These are phyloP conservation scores for Tipula unca DNA, from an alignment of 2,888 invertebrate genomes.

Conservation along the genomic window DNA sequence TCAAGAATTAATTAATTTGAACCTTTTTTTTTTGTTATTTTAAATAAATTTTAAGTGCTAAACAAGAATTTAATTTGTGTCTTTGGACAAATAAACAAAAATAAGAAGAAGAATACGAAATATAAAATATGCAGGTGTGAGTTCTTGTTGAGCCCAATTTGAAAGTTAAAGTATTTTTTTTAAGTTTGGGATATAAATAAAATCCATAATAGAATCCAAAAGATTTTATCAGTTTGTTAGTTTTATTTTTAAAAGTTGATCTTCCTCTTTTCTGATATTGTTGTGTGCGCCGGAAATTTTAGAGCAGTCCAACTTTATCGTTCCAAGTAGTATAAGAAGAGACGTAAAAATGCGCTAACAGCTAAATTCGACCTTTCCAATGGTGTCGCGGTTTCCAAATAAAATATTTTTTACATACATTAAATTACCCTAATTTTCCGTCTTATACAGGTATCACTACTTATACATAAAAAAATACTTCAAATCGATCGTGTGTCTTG, in stretches of 20 bases:
- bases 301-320: not conserved
- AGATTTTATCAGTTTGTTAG: conserved; percentile 15
- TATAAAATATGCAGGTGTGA: conserved; percentile 18
- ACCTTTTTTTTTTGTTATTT: conserved; percentile 16
- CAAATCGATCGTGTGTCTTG: not conserved
- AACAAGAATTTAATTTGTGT: conserved; percentile 19
- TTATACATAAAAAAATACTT: not conserved
- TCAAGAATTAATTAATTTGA: conserved; percentile 20
- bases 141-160: conserved; percentile 16
- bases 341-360: not conserved
- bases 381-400: not conserved
- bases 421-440: not conserved
- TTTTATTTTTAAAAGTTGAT: not conserved
- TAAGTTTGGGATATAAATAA: conserved; percentile 17
- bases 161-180: conserved; percentile 18
- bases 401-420: not conserved
- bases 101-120: conserved; percentile 1
- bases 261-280: not conserved
- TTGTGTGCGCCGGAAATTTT: not conserved
- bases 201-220: conserved; percentile 16
- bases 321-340: not conserved
- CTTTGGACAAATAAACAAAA: not conserved
- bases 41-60: conserved; percentile 17
- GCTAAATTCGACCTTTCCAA: not conserved
- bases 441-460: not conserved